Evolutionary conservation across 2,113 vertebrate genomes (phyloP).

Genomic region (Chroicocephalus ridibundus): DNA sequence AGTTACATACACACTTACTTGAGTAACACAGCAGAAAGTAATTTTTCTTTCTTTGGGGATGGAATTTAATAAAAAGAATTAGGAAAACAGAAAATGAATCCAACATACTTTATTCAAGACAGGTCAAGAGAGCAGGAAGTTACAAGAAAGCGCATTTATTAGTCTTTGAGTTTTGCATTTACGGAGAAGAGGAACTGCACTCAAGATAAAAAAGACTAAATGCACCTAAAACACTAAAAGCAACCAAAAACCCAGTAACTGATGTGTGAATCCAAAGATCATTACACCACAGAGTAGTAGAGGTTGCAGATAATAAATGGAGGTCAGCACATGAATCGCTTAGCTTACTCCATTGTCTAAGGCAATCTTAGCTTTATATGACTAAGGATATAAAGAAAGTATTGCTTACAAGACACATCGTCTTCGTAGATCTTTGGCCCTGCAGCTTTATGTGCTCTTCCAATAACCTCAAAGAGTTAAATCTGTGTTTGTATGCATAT

Average conservation of each 20-base stretch:
- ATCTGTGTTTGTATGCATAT: background rate
- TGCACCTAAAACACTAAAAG: background rate
- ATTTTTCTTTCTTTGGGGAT: background rate
- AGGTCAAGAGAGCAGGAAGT: background rate
- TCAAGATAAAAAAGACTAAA: background rate
- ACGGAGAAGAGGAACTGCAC: background rate
- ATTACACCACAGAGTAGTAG: background rate
- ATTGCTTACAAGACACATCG: background rate
- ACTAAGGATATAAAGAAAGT: background rate
- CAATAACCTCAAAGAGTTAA: slow-evolving; percentile 24
- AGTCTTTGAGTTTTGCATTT: background rate
- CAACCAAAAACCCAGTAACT: background rate
- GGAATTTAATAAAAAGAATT: background rate
- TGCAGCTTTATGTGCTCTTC: background rate
- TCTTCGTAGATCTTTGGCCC: background rate
- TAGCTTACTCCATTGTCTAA: background rate
- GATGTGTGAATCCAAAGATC: background rate
- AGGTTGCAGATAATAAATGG: background rate
- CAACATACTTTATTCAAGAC: background rate
- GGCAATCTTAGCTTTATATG: background rate
- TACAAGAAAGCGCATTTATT: background rate
- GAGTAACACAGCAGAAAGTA: background rate
- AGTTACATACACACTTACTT: background rate
- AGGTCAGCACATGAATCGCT: background rate
- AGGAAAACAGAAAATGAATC: background rate